Conservation (phyloP, 2,797 vertebrate species). For the Chromis chromis region DNA sequence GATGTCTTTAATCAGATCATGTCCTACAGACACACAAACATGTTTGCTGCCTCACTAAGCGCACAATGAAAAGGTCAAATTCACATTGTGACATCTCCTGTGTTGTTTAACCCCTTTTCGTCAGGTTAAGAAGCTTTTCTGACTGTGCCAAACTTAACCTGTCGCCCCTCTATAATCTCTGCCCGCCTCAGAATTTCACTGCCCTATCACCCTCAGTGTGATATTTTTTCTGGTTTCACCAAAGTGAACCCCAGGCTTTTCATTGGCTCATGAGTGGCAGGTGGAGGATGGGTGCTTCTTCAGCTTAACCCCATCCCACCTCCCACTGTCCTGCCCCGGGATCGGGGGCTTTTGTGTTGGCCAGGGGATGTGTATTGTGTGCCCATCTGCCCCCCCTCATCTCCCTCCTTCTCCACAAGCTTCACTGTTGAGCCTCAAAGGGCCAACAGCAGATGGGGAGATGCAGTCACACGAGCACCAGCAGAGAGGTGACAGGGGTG, state of each 20-base stretch:
- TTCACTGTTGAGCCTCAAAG: slow-evolving; percentile 65
- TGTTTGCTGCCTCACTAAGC: slow-evolving; percentile 53
- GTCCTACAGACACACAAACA: slow-evolving; percentile 61
- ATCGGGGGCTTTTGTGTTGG: slow-evolving; percentile 60
- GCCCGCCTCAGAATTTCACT: slow-evolving; percentile 18
- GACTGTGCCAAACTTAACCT: slow-evolving; percentile 33
- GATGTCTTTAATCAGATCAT: slow-evolving; percentile 73
- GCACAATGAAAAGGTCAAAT: slow-evolving; percentile 21
- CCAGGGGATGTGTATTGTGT: slow-evolving; percentile 71
- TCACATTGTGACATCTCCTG: slow-evolving; percentile 4
- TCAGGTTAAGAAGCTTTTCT: slow-evolving; percentile 53
- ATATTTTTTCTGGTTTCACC: slow-evolving; percentile 11
- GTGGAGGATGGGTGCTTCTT: slow-evolving; percentile 60
- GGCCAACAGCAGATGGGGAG: slow-evolving; percentile 68
- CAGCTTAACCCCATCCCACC: slow-evolving; percentile 29
- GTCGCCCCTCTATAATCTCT: slow-evolving; percentile 33
- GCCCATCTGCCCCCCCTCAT: slow-evolving; percentile 70
- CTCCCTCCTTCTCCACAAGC: slow-evolving; percentile 41
- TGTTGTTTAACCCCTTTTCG: slow-evolving; percentile 45
- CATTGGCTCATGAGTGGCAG: slow-evolving; percentile 45
- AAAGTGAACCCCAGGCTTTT: slow-evolving; percentile 5
- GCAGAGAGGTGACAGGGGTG: slow-evolving; percentile 40
- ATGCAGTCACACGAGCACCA: slow-evolving; percentile 37
- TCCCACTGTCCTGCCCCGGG: slow-evolving; percentile 39
- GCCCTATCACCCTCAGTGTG: slow-evolving; percentile 1